Evolutionary conservation across 2,113 vertebrate genomes (phyloP), one percentile per base, ranked within the genome.

Genomic region (Galeopterus variegatus): DNA sequence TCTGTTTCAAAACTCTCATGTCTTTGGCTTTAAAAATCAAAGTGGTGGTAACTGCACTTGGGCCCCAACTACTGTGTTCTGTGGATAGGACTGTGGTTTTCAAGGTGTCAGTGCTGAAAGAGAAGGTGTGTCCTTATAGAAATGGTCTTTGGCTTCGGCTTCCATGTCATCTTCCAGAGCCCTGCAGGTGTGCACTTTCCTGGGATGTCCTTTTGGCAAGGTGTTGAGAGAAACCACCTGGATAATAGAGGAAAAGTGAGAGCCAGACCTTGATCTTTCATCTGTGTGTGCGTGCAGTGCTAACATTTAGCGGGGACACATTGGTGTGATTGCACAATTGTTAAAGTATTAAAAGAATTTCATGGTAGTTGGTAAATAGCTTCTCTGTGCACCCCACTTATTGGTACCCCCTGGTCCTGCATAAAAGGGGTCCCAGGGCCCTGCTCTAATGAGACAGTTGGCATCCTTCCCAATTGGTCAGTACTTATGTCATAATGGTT

Each of bases 1-100:
- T 86, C n/a, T 90, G 41, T 54, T 89, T 81, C 62, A 84, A 75
- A 24, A 10, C 31, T 80, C 31, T 31, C 18, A 14, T 23, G n/a
- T n/a, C 24, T 90, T 96, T 76, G 72, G 36, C 45, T 76, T 88
- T 80, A 90, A 88, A 90, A 85, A 45, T 54, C 72, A 85, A 82
- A 97, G 33, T 72, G 21, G 26, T 79, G 17, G 28, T 77, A 56
- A 23, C 41, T 60, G 33, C 4, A 18, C 18, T 84, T 65, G 21
- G 54, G 23, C 11, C 64, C 62, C 62, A 56, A 17, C 9, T 54
- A 41, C 58, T 24, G 0, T 56, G 65, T 15, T 36, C 28, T 73
- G 7, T 67, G 41, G 8, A 4, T 26, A 58, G 79, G 62, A 64
- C 26, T 50, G 3, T 73, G 52, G 21, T 28, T 79, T 94, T 82